These are phyloP conservation scores for Brachylomia viminalis DNA, from an alignment of 2,888 invertebrate species.

Conservation along the genomic window DNA sequence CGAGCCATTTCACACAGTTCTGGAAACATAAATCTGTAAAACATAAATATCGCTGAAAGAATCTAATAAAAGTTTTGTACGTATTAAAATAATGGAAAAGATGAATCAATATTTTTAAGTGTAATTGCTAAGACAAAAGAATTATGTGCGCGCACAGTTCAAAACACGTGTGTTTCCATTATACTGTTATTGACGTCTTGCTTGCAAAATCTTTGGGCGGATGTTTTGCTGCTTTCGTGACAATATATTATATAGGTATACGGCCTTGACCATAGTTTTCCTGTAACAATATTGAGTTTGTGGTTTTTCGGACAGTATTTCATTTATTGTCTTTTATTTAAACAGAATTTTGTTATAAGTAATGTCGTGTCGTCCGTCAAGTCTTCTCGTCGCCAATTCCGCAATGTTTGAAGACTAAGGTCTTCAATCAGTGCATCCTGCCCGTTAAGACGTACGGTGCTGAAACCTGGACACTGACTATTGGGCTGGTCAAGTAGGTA, in stretches of 20 bases:
- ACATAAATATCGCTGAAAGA: conserved; percentile 58
- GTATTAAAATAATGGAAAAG: conserved; percentile 79
- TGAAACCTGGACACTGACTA: no score
- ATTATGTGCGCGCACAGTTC: conserved; percentile 83
- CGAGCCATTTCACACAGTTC: conserved; percentile 61
- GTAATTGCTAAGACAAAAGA: conserved; percentile 89
- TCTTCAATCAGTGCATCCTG: no score
- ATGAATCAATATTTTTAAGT: conserved; percentile 88
- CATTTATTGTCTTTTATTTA: neutral
- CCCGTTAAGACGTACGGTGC: no score
- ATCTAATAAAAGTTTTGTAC: conserved; percentile 67
- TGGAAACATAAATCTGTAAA: conserved; percentile 61
- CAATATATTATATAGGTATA: no score
- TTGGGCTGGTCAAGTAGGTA: no score
- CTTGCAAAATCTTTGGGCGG: conserved; percentile 30
- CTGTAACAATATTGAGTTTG: neutral
- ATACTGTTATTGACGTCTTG: conserved; percentile 58
- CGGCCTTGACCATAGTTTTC: neutral
- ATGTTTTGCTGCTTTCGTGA: neutral
- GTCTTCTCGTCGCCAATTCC: no score
- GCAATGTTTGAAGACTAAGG: no score
- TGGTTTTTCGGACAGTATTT: neutral
- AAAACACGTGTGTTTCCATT: conserved; percentile 77
- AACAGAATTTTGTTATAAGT: no score
- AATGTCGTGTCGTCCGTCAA: no score